These are phyloP conservation scores for Centropus unirufus DNA, from an alignment of 2,113 vertebrate species.

Conservation along the genomic window DNA sequence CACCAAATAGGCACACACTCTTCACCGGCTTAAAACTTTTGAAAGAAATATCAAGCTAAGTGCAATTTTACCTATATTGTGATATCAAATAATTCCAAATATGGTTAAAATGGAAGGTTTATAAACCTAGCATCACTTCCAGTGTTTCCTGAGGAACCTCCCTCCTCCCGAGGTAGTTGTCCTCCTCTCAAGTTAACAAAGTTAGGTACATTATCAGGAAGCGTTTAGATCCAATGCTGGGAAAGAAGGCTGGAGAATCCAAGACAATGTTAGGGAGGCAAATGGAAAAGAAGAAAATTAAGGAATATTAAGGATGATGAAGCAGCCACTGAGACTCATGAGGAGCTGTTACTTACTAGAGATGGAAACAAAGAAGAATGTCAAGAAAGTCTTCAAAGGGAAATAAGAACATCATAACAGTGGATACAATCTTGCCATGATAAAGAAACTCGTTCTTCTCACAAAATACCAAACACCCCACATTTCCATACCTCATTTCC, in stretches of 20 bases:
- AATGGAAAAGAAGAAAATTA: not conserved
- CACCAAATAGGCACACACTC: not conserved
- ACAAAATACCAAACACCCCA: not conserved
- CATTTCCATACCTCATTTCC: not conserved
- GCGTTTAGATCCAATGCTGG: not conserved
- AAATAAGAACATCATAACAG: not conserved
- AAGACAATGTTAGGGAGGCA: not conserved
- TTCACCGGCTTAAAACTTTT: not conserved
- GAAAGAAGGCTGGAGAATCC: not conserved
- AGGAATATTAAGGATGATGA: not conserved
- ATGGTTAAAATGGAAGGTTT: not conserved
- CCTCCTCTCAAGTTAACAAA: not conserved
- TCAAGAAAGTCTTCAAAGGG: not conserved
- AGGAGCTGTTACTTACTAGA: not conserved
- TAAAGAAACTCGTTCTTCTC: not conserved
- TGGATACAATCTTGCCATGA: not conserved
- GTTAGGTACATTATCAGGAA: not conserved
- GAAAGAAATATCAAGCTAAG: not conserved
- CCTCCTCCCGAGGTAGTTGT: not conserved
- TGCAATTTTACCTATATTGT: not conserved
- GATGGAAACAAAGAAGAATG: not conserved
- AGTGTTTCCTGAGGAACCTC: not conserved
- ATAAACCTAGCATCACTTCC: not conserved
- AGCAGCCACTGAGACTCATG: fast-evolving
- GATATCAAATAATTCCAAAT: not conserved